Conservation (phyloP, 1,140 invertebrate species). For the Drosophila baimaii region DNA sequence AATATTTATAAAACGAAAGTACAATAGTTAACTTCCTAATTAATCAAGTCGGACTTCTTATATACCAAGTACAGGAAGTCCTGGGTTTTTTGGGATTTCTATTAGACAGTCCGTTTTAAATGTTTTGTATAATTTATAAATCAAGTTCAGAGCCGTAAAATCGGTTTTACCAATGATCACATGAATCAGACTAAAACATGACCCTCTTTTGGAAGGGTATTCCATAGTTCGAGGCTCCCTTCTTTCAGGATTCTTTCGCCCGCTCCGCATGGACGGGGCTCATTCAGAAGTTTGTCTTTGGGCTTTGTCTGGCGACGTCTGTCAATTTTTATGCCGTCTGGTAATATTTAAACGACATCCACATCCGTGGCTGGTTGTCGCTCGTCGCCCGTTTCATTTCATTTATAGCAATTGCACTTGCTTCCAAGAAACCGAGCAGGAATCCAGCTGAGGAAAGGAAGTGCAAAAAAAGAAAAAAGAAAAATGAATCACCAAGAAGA, state of each 20-base stretch:
- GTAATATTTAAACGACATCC: conserved; percentile 79
- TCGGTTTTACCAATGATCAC: not conserved
- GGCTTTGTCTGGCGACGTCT: conserved; percentile 72
- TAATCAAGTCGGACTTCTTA: not conserved
- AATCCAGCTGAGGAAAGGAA: conserved; percentile 22
- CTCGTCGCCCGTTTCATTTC: conserved; percentile 40
- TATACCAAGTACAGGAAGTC: too few species aligned
- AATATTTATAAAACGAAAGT: not conserved
- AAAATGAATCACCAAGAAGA: conserved; percentile 54
- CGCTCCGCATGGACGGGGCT: conserved; percentile 31
- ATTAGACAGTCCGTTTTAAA: too few species aligned
- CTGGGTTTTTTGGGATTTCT: too few species aligned
- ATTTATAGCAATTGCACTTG: conserved; percentile 74
- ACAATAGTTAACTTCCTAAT: not conserved
- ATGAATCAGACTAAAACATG: too few species aligned
- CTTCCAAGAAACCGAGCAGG: conserved; percentile 63
- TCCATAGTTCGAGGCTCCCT: not conserved
- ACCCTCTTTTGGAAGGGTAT: not conserved
- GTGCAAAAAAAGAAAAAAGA: conserved; percentile 17
- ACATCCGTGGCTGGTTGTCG: conserved; percentile 67
- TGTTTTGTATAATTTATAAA: too few species aligned
- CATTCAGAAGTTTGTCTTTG: conserved; percentile 63
- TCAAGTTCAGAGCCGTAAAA: not conserved
- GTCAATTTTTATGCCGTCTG: conserved; percentile 80
- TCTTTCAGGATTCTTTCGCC: conserved; percentile 5